Conservation (phyloP, 2,888 invertebrate genomes). For the Incurvaria masculella region DNA sequence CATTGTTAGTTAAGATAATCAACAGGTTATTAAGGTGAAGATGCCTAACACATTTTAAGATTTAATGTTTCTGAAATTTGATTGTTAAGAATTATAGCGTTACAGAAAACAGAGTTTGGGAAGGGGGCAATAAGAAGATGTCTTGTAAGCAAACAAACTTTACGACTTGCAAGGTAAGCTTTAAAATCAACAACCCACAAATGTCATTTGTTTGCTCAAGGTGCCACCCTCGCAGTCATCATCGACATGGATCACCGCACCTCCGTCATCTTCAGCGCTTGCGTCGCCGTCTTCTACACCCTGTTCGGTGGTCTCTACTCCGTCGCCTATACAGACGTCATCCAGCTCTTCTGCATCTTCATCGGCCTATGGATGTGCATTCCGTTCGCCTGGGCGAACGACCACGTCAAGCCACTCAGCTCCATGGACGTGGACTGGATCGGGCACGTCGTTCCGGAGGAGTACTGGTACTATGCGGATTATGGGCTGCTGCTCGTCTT, state of each 20-base stretch:
- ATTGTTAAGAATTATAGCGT: too few species aligned
- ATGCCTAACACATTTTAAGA: too few species aligned
- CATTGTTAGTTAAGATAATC: too few species aligned
- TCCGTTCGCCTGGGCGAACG: constrained; percentile 90
- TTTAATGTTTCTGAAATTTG: too few species aligned
- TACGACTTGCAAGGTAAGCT: too few species aligned
- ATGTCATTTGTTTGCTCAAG: constrained; percentile 34
- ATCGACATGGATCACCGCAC: constrained; percentile 93
- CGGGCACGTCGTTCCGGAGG: constrained; percentile 67
- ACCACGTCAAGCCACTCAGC: constrained; percentile 78
- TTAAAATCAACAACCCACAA: too few species aligned
- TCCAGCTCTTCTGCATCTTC: constrained; percentile 97
- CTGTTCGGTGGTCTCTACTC: constrained; percentile 97
- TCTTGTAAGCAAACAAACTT: too few species aligned
- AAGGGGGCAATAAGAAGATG: too few species aligned
- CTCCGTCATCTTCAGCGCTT: constrained; percentile 92
- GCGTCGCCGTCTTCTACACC: constrained; percentile 96
- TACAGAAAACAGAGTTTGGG: too few species aligned
- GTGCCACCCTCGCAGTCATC: constrained; percentile 95
- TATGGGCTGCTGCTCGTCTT: constrained; percentile 86
- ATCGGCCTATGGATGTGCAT: constrained; percentile 98
- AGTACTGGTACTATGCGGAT: constrained; percentile 83
- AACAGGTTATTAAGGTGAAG: too few species aligned
- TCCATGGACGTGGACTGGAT: constrained; percentile 89
- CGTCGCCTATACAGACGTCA: constrained; percentile 98